These are phyloP conservation scores for Olivierus martensii DNA, from an alignment of 1,140 invertebrate species.

Conservation along the genomic window DNA sequence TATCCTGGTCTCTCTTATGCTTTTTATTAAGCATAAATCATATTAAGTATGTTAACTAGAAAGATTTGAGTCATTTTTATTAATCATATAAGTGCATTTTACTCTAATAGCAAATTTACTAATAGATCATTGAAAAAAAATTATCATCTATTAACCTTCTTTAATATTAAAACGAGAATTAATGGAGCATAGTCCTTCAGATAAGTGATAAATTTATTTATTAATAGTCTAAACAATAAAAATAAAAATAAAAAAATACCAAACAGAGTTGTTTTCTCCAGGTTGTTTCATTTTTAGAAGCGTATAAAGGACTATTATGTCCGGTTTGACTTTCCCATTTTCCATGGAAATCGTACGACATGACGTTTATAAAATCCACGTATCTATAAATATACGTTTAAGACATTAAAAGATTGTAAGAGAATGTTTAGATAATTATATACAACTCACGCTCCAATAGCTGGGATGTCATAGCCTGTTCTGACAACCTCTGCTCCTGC, in stretches of 20 bases:
- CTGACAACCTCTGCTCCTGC: constrained; percentile 52
- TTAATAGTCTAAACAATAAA: not conserved
- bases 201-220: too few relatives aligned
- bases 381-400: constrained; percentile 9
- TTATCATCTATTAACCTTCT: too few relatives aligned
- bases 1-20: too few relatives aligned
- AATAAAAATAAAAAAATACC: too few relatives aligned
- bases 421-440: constrained; percentile 52
- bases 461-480: constrained; percentile 53
- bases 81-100: too few relatives aligned
- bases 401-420: not conserved
- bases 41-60: too few relatives aligned
- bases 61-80: too few relatives aligned
- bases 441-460: constrained; percentile 36
- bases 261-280: constrained; percentile 36
- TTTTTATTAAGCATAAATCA: too few relatives aligned
- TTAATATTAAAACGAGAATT: too few relatives aligned
- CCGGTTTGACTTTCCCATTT: constrained; percentile 29
- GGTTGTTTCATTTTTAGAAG: constrained; percentile 24
- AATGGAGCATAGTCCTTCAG: too few relatives aligned
- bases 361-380: constrained; percentile 22
- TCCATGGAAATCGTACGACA: constrained; percentile 34
- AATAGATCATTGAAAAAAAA: too few relatives aligned
- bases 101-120: too few relatives aligned
- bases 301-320: constrained; percentile 28